Conservation (phyloP, 2,888 invertebrate species). For the Stegophylla sp. region DNA sequence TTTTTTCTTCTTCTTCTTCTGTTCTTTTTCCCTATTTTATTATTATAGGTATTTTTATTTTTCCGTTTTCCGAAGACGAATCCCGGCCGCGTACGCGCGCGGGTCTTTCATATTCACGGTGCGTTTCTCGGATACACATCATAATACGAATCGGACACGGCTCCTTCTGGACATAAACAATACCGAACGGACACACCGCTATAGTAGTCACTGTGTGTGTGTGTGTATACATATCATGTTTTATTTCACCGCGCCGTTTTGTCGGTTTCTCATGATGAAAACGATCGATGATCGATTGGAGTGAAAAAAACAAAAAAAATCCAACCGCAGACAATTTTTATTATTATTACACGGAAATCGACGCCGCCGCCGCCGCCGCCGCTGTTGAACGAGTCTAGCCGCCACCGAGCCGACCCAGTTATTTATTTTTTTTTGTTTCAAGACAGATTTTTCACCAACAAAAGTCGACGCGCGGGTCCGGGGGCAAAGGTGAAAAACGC, state of each 20-base stretch:
- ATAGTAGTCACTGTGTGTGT: not conserved
- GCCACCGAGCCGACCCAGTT: slow-evolving; percentile 35
- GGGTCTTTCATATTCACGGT: slow-evolving; percentile 46
- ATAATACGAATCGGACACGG: slow-evolving; percentile 51
- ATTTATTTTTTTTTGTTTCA: slow-evolving; percentile 1
- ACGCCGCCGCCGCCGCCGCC: not conserved
- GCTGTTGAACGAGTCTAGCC: not conserved
- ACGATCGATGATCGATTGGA: slow-evolving; percentile 21
- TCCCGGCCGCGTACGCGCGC: not conserved
- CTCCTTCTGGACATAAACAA: slow-evolving; percentile 39
- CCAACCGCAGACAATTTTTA: not conserved
- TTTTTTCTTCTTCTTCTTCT: not conserved
- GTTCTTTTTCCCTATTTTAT: not conserved
- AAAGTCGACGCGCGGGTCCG: not conserved
- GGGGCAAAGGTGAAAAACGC: slow-evolving; percentile 29
- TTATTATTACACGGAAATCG: not conserved
- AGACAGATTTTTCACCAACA: not conserved
- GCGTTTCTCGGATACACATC: slow-evolving; percentile 18
- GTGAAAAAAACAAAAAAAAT: not conserved
- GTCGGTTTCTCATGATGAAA: slow-evolving; percentile 37
- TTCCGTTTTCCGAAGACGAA: not conserved
- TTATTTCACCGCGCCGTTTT: not conserved
- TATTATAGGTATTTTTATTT: not conserved
- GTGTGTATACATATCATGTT: not conserved
- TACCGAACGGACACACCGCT: slow-evolving; percentile 26